These are phyloP conservation scores for Spicauda simplicius DNA, from an alignment of 2,888 invertebrate species.

Conservation along the genomic window DNA sequence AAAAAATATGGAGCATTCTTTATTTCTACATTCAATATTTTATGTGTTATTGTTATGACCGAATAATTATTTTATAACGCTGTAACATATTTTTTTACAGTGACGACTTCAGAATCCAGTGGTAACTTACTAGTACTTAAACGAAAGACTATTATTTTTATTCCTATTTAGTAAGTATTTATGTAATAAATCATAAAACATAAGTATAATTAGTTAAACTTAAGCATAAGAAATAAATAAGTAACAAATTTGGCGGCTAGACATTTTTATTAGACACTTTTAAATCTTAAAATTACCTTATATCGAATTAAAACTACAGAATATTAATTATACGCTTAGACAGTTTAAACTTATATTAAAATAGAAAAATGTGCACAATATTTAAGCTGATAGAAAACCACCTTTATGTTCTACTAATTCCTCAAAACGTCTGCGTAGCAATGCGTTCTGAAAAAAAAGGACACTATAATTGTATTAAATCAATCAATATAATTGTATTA, in stretches of 20 bases:
- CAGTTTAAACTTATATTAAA: too few species aligned
- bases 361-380: background rate
- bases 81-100: background rate
- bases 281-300: too few species aligned
- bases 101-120: background rate
- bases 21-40: too few species aligned
- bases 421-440: constrained; percentile 63
- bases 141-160: background rate
- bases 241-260: too few species aligned
- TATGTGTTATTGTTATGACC: too few species aligned
- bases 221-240: too few species aligned
- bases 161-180: background rate
- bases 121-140: background rate
- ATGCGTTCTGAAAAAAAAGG: constrained; percentile 49
- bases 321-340: too few species aligned
- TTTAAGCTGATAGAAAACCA: constrained; percentile 65
- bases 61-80: background rate
- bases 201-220: too few species aligned
- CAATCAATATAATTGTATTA: too few species aligned
- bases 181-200: background rate
- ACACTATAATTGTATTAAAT: too few species aligned
- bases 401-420: constrained; percentile 58
- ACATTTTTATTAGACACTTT: too few species aligned
- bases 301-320: too few species aligned
- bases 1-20: background rate